A percentile compares a stretch with the other conserved stretches of the same genome.
phyloP scores from a whole-genome alignment of 2,797 vertebrate genomes.

The Tympanoctomys barrerae region DNA sequence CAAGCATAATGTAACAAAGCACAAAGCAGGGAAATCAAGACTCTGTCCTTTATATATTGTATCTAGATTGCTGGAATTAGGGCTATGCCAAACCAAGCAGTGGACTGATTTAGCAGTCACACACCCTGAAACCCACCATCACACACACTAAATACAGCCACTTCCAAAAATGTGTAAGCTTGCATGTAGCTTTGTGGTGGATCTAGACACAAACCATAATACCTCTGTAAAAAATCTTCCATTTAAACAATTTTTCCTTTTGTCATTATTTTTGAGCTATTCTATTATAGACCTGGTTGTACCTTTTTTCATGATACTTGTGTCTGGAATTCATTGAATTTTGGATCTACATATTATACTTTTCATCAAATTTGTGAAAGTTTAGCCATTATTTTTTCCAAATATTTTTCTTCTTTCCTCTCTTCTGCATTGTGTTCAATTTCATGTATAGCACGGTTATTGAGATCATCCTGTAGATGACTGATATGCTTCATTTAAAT shows the following conservation, averaged over 20 bases:
- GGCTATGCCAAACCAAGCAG: too few relatives aligned
- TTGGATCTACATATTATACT: background rate
- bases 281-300: background rate
- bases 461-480: background rate
- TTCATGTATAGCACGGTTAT: background rate
- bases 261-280: background rate
- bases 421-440: background rate
- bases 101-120: too few relatives aligned
- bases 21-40: too few relatives aligned
- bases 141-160: too few relatives aligned
- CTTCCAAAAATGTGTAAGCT: too few relatives aligned
- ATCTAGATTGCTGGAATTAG: too few relatives aligned
- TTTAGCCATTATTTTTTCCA: background rate
- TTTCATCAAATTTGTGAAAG: background rate
- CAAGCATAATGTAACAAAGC: too few relatives aligned
- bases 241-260: background rate
- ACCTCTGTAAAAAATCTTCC: background rate
- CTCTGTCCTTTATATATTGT: too few relatives aligned
- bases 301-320: background rate
- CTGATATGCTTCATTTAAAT: background rate
- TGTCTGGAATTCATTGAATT: background rate
- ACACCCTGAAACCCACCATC: too few relatives aligned
- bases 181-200: too few relatives aligned
- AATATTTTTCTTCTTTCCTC: background rate
- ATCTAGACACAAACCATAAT: too few relatives aligned